These are phyloP conservation scores for Pinna nobilis DNA, from an alignment of 1,140 invertebrate species.

Conservation along the genomic window DNA sequence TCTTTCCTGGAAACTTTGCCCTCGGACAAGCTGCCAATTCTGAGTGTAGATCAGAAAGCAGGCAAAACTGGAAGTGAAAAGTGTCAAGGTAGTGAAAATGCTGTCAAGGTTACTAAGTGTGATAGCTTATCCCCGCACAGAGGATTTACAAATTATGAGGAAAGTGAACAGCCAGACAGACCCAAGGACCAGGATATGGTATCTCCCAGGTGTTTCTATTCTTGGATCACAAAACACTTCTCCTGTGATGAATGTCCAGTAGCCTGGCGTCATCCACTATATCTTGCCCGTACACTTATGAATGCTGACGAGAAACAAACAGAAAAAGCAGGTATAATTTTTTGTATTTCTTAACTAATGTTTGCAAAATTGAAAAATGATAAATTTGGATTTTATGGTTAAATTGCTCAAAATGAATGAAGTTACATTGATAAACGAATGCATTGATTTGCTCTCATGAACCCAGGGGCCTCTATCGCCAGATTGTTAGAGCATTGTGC, in stretches of 20 bases:
- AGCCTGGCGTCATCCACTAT: conserved; percentile 54
- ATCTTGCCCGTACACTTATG: conserved; percentile 38
- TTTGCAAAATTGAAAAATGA: neutral
- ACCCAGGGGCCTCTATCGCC: too few species aligned
- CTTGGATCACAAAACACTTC: conserved; percentile 57
- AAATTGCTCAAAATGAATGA: too few species aligned
- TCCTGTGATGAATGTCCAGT: conserved; percentile 56
- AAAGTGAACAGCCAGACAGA: neutral
- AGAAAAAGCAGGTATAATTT: conserved; percentile 33
- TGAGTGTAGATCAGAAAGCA: neutral
- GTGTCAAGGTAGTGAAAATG: neutral
- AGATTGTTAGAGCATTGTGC: too few species aligned
- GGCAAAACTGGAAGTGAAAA: neutral
- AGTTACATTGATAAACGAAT: too few species aligned
- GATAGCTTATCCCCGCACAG: too few species aligned
- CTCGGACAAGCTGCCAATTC: neutral
- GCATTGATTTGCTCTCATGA: too few species aligned
- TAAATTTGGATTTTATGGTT: too few species aligned
- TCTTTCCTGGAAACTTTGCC: conserved; percentile 34
- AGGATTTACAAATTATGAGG: neutral
- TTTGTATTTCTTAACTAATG: neutral
- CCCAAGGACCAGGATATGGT: neutral
- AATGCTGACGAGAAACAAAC: conserved; percentile 31
- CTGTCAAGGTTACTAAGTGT: conserved; percentile 8
- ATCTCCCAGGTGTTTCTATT: conserved; percentile 36